These are phyloP conservation scores for Ochlodes sylvanus DNA, from an alignment of 2,888 invertebrate species.

Conservation along the genomic window DNA sequence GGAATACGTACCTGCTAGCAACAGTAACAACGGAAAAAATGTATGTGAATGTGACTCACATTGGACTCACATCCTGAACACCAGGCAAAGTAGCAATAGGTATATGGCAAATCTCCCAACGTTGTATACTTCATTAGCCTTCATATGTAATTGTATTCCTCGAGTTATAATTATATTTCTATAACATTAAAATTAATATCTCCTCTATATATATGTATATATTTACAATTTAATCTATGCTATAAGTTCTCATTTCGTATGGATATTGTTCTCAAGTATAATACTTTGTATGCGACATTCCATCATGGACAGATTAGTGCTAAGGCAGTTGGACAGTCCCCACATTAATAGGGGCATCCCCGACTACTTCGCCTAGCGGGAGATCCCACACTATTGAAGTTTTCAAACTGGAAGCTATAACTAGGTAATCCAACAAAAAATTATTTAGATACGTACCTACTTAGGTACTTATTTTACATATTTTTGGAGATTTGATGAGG, in stretches of 20 bases:
- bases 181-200: background rate
- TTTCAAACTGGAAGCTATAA: too few relatives aligned
- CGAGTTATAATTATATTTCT: background rate
- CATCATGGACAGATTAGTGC: background rate
- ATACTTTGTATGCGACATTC: background rate
- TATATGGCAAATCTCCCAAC: background rate
- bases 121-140: conserved; percentile 17
- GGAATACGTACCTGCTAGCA: background rate
- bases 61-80: too few relatives aligned
- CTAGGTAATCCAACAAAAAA: too few relatives aligned
- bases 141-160: conserved; percentile 12
- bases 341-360: too few relatives aligned
- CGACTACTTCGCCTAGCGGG: too few relatives aligned
- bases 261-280: background rate
- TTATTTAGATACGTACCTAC: too few relatives aligned
- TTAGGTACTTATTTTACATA: too few relatives aligned
- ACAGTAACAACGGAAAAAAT: background rate
- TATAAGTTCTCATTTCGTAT: background rate
- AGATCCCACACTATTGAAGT: too few relatives aligned
- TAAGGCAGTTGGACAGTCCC: background rate
- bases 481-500: too few relatives aligned
- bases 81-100: too few relatives aligned
- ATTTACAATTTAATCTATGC: conserved; percentile 2
- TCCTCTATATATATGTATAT: background rate
- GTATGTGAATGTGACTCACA: too few relatives aligned